phyloP scores from a whole-genome alignment of 2,113 vertebrate species.

The Capreolus pygargus region DNA sequence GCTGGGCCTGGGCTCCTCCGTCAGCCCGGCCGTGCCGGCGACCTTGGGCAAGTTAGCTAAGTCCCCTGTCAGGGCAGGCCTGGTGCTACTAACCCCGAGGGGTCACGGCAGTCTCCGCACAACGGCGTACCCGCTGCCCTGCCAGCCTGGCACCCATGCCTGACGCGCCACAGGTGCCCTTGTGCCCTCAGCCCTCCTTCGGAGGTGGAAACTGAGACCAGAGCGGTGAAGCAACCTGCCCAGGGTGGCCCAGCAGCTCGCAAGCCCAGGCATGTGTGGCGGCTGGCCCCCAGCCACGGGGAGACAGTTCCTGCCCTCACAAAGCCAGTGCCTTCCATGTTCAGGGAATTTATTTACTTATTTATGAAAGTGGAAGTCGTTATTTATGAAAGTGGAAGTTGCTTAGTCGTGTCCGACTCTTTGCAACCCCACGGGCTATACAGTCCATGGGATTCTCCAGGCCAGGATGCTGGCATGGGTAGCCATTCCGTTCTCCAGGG shows the following conservation, averaged over 20 bases:
- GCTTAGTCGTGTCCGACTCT: not conserved
- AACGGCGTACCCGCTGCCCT: fast-evolving
- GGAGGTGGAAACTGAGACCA: not conserved
- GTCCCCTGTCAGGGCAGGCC: not conserved
- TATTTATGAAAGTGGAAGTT: not conserved
- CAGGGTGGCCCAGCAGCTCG: not conserved
- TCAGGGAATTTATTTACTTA: not conserved
- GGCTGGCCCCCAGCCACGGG: not conserved
- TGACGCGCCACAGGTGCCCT: not conserved
- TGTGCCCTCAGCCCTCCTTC: not conserved
- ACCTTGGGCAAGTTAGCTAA: not conserved
- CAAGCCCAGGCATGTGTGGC: not conserved
- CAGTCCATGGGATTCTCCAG: not conserved
- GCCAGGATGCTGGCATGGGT: not conserved
- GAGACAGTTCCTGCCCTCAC: not conserved
- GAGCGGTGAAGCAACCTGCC: not conserved
- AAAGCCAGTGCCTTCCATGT: not conserved
- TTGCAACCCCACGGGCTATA: not conserved
- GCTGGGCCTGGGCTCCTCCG: not conserved
- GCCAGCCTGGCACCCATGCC: not conserved
- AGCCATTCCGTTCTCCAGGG: not conserved
- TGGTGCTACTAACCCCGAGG: fast-evolving
- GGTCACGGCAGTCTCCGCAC: not conserved
- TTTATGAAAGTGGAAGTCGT: not conserved
- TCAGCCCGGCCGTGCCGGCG: not conserved